phyloP scores from a whole-genome alignment of 2,888 invertebrate species.

The Leptopilina syphax region DNA sequence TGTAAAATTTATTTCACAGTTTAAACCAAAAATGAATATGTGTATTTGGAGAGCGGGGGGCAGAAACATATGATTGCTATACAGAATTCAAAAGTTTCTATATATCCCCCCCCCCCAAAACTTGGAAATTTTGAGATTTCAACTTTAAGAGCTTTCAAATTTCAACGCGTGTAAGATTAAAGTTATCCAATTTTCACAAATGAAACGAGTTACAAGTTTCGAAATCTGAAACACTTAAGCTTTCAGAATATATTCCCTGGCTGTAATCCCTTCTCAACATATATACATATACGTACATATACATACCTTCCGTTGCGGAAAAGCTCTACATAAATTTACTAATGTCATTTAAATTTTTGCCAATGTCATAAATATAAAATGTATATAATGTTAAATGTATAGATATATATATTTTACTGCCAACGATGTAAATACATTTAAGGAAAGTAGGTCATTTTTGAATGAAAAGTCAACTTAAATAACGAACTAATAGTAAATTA shows the following conservation, averaged over 20 bases:
- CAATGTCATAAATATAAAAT: neutral
- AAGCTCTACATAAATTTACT: neutral
- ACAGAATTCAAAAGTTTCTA: conserved; percentile 3
- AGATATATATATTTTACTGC: too few species aligned
- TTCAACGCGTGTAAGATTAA: conserved; percentile 3
- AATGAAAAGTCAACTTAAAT: conserved; percentile 10
- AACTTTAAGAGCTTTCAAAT: conserved; percentile 6
- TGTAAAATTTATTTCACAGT: neutral
- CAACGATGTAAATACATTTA: too few species aligned
- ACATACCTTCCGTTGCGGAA: conserved; percentile 1
- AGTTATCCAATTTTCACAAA: conserved; percentile 9
- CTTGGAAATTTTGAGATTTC: neutral
- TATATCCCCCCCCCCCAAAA: neutral
- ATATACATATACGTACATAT: too few species aligned
- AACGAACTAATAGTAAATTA: conserved; percentile 28
- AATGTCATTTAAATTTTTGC: conserved; percentile 7
- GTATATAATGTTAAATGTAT: neutral
- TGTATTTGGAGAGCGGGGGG: neutral
- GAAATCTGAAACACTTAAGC: neutral
- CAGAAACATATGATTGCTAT: neutral
- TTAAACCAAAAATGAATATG: neutral
- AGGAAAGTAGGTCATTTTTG: too few species aligned
- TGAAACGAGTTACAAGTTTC: neutral
- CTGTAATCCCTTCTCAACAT: neutral
- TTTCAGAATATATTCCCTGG: neutral